phyloP scores from a whole-genome alignment of 2,888 invertebrate species.

The Vanessa cardui region DNA sequence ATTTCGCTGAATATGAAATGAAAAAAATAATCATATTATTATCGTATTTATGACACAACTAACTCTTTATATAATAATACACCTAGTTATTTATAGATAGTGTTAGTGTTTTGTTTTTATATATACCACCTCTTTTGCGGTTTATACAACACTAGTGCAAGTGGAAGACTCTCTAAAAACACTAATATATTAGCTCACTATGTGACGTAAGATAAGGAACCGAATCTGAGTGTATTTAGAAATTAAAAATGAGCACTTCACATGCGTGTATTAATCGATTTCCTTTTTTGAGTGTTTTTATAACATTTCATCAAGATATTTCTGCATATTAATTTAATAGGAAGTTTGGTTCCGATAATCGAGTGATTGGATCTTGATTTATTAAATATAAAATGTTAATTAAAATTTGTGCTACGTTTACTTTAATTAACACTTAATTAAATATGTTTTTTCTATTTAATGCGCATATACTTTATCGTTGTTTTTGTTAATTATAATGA shows the following conservation, averaged over 20 bases:
- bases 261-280: not conserved
- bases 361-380: not conserved
- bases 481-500: no score
- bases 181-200: constrained; percentile 61
- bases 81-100: no score
- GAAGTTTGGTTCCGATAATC: constrained; percentile 17
- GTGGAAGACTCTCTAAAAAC: constrained; percentile 59
- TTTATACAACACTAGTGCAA: constrained; percentile 12
- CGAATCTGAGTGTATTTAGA: constrained; percentile 20
- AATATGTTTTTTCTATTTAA: no score
- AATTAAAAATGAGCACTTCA: constrained; percentile 14
- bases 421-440: no score
- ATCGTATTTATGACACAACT: no score
- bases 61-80: no score
- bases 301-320: constrained; percentile 12
- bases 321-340: constrained; percentile 5
- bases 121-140: constrained; percentile 2
- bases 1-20: no score
- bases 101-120: not conserved
- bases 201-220: constrained; percentile 63
- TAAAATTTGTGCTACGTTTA: not conserved
- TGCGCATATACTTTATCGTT: no score
- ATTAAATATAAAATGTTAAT: not conserved
- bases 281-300: constrained; percentile 1
- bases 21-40: no score